Evolutionary conservation across 1,140 invertebrate species (phyloP).

Genomic region (Rhyacophila brunnea): DNA sequence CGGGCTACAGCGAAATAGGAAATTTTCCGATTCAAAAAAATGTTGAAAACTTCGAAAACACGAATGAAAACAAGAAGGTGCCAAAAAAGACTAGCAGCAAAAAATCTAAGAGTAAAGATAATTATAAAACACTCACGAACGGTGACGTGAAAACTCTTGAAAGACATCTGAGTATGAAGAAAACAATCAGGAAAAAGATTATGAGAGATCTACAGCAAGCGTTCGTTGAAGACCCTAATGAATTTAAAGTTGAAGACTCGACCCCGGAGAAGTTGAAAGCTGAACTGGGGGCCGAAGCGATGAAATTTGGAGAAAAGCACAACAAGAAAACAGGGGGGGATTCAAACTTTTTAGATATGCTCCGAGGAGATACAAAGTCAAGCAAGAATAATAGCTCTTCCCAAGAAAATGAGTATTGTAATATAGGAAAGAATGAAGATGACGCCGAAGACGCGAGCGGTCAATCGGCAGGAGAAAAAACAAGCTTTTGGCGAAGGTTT

Average conservation of each 20-base stretch:
- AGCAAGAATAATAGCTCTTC: slow-evolving; percentile 58
- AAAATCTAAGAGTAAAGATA: slow-evolving; percentile 60
- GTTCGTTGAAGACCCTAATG: slow-evolving; percentile 72
- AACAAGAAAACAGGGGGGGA: slow-evolving; percentile 59
- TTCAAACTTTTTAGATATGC: slow-evolving; percentile 69
- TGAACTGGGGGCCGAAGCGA: slow-evolving; percentile 64
- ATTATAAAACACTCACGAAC: slow-evolving; percentile 62
- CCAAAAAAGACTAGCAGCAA: slow-evolving; percentile 54
- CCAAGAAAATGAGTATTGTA: slow-evolving; percentile 49
- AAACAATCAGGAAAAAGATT: slow-evolving; percentile 81
- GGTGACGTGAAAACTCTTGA: slow-evolving; percentile 75
- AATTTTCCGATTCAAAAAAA: slow-evolving; percentile 23
- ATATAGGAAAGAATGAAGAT: slow-evolving; percentile 45
- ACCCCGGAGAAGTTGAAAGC: slow-evolving; percentile 67
- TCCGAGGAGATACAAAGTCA: slow-evolving; percentile 59
- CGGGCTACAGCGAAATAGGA: slow-evolving; percentile 31
- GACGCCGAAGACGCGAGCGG: slow-evolving; percentile 43
- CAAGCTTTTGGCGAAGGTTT: slow-evolving; percentile 70
- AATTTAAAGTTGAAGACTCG: slow-evolving; percentile 67
- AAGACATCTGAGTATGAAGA: slow-evolving; percentile 82
- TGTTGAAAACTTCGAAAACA: slow-evolving; percentile 37
- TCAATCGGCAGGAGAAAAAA: slow-evolving; percentile 56
- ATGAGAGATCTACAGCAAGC: slow-evolving; percentile 78
- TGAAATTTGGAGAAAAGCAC: slow-evolving; percentile 65
- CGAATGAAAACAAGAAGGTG: slow-evolving; percentile 54